Base-by-base conservation (phyloP, 2,113 vertebrate species). In the Passerina amoena region DNA sequence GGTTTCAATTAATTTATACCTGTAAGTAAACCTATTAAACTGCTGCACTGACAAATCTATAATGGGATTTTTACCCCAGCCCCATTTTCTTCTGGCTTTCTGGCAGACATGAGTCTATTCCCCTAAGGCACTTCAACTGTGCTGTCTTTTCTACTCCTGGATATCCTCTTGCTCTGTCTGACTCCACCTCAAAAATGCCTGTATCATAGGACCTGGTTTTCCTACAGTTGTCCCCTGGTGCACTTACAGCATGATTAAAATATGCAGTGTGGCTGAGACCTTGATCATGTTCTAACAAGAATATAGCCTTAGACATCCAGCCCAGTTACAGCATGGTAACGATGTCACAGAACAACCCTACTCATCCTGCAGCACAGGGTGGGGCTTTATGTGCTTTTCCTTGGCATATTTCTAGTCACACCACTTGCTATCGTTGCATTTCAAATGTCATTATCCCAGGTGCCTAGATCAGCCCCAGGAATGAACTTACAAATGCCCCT, bases 201-300 rank as follows among this genome's bases (percentile, higher is more conserved):
- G 78, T 57, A 70, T 88, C 12, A 8, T 12, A 90, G 85, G 87
- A 86, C 87, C 64, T 71, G 54, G 56, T 83, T 97, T 73, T 90
- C 27, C 82, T 86, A 11, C 71, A 54, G 82, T 73, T 95, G 93
- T 96, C 93, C 87, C 90, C 59, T 92, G 82, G 20, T 96, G 71
- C 66, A 90, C 59, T 94, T 95, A 96, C 93, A 70, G 75, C 70
- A 93, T 3, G 59, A 96, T 83, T 96, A 88, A 96, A 96, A 91
- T 90, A 94, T 90, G 91, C 68, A 73, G 84, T 63, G 54, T 83
- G 70, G 50, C 93, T 95, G 82, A 70, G 85, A 91, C 95, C 93
- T 95, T 80, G 87, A 77, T 96, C 95, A 19, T 96, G 95, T 96
- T 96, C 63, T 95, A 93, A 91, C 89, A 96, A 31, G 93, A 94